Conservation (phyloP, 2,113 vertebrate species). For the Malaclemys terrapin region DNA sequence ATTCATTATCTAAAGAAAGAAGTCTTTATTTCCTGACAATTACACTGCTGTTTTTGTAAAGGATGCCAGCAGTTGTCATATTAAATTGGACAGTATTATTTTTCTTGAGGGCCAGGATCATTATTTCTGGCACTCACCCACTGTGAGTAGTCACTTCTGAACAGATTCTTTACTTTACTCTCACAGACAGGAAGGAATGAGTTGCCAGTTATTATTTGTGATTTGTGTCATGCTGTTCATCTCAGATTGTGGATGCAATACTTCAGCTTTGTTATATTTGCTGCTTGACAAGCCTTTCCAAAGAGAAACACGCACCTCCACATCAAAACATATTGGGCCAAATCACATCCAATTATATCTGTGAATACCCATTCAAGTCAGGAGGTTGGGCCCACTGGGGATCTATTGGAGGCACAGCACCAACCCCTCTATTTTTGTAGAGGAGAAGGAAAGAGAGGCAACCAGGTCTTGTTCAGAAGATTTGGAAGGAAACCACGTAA, state of each 20-base stretch:
- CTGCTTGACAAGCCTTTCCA: conserved; percentile 19
- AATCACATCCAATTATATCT: not conserved
- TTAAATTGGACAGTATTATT: not conserved
- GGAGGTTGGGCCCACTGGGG: not conserved
- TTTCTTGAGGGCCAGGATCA: conserved; percentile 7
- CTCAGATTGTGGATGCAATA: not conserved
- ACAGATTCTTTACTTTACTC: conserved; percentile 1
- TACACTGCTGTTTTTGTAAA: not conserved
- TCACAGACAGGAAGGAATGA: conserved; percentile 7
- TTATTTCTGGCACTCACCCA: conserved; percentile 28
- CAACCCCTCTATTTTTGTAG: not conserved
- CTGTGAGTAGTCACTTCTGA: not conserved
- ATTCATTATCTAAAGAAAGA: not conserved
- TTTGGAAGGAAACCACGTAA: not conserved
- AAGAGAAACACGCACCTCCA: not conserved
- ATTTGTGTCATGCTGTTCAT: conserved; percentile 11
- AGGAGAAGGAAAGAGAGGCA: not conserved
- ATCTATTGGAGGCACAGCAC: not conserved
- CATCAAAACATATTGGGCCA: not conserved
- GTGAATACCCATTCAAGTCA: not conserved
- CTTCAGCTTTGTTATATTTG: not conserved
- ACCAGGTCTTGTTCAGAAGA: not conserved
- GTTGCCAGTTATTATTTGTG: not conserved
- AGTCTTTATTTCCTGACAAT: not conserved
- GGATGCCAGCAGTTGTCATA: not conserved